phyloP scores from a whole-genome alignment of 2,113 vertebrate species.

The Etheostoma spectabile region DNA sequence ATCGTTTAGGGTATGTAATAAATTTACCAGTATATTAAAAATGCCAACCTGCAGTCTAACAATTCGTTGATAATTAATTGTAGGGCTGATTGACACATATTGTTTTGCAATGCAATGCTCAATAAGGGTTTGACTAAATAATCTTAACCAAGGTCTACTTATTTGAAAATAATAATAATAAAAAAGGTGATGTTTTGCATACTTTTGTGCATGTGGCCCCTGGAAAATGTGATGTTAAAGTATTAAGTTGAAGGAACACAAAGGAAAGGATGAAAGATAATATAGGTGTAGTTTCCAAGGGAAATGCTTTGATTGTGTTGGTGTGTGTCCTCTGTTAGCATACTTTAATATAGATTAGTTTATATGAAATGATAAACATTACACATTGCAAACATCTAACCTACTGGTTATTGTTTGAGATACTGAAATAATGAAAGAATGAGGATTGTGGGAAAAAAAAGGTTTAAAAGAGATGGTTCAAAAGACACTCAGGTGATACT shows the following conservation, averaged over 20 bases:
- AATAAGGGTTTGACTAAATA: background rate
- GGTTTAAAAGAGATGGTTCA: conserved; percentile 42
- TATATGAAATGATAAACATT: background rate
- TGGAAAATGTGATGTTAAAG: conserved; percentile 7
- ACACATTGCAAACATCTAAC: background rate
- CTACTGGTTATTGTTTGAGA: conserved; percentile 9
- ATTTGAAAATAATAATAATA: too few species aligned
- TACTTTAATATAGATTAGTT: conserved; percentile 1
- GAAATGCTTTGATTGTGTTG: background rate
- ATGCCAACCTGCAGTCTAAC: background rate
- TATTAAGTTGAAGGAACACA: conserved; percentile 8
- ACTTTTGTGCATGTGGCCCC: conserved; percentile 22
- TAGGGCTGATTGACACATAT: background rate
- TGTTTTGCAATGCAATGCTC: background rate
- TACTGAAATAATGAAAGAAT: conserved; percentile 32
- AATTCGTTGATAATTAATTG: background rate
- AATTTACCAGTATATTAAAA: background rate
- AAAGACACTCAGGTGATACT: conserved; percentile 71
- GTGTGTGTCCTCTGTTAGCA: background rate
- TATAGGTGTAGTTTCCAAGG: conserved; percentile 15
- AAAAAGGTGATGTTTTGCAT: conserved; percentile 1
- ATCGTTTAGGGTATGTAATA: background rate
- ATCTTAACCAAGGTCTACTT: background rate
- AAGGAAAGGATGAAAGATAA: conserved; percentile 38
- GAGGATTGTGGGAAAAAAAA: conserved; percentile 23